Evolutionary conservation across 1,140 invertebrate species (phyloP), one percentile per base, ranked within the genome.

Genomic region (Plectrocnemia conspersa): DNA sequence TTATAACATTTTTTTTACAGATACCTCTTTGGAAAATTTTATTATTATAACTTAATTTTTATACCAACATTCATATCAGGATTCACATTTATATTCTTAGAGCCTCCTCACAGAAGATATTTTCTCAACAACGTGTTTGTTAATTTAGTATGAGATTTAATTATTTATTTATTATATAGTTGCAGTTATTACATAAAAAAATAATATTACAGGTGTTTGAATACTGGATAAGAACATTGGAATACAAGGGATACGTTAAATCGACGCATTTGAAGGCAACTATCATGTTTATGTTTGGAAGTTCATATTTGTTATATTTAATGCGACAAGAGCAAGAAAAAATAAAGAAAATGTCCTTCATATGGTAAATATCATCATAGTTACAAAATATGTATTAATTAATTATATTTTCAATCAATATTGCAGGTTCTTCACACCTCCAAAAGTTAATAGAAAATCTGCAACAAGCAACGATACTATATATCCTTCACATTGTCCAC

Each of bases 391-490:
- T n/a, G n/a, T n/a, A n/a, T n/a, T n/a, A n/a, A n/a, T n/a, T n/a
- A n/a, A n/a, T n/a, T n/a, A n/a, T n/a, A n/a, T n/a, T n/a, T n/a
- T n/a, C n/a, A n/a, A n/a, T n/a, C n/a, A n/a, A 41, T 18, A 41
- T 47, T 63, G 5, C 27, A 76, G 72, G 73, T 74, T 76, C 60
- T 76, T 76, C 59, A 72, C 70, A 29, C 74, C 74, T 16, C 72
- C 74, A 2, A 64, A 67, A 10, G 72, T 74, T 5, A 74, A 70
- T 1, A 71, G 68, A 54, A 18, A 53, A 23, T 52, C 46, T 2
- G 35, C 6, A 6, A 29, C 54, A 15, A 54, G 15, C 11, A 59
- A 40, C 23, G 56, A 46, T 68, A 9, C 48, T 48, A 33, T 69
- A 68, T 63, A 59, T 18, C 66, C 71, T 42, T 58, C 62, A 0